Percentiles rank a stretch among this genome's conserved stretches.
Conservation (phyloP, 2,888 invertebrate genomes). For the Incurvaria masculella region DNA sequence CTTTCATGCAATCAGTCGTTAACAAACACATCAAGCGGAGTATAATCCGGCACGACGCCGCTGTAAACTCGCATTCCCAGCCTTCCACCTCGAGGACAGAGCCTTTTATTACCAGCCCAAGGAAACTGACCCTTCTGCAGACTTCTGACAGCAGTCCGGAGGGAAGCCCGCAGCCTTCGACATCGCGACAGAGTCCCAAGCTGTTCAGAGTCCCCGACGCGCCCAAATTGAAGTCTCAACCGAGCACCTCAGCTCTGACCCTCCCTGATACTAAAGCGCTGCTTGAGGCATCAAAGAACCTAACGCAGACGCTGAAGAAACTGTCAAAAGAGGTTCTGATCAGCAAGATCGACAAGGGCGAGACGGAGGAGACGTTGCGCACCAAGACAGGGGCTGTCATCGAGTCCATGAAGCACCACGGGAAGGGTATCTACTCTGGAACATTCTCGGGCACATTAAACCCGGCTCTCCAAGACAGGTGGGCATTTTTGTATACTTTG, state of each 20-base stretch:
- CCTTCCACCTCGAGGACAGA: conserved; percentile 46
- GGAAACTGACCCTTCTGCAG: conserved; percentile 32
- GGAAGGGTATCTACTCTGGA: conserved; percentile 93
- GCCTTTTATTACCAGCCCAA: conserved; percentile 36
- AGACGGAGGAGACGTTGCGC: conserved; percentile 47
- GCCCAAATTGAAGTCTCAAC: conserved; percentile 34
- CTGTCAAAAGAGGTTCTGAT: conserved; percentile 87
- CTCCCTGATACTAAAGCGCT: conserved; percentile 70
- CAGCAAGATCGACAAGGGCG: conserved; percentile 54
- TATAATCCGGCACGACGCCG: conserved; percentile 32
- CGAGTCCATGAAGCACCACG: conserved; percentile 90
- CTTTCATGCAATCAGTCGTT: conserved; percentile 50
- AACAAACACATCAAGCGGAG: conserved; percentile 51
- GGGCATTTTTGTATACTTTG: no score
- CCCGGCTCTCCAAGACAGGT: conserved; percentile 87
- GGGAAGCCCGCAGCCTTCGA: conserved; percentile 23
- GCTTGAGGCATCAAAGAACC: conserved; percentile 86
- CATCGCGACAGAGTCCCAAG: conserved; percentile 40
- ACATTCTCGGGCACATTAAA: conserved; percentile 95
- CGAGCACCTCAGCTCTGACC: conserved; percentile 28
- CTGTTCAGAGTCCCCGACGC: conserved; percentile 38
- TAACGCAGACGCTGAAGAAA: conserved; percentile 87
- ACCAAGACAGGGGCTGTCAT: conserved; percentile 72
- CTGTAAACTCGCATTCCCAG: conserved; percentile 28
- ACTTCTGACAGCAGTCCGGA: conserved; percentile 32